Conservation (phyloP, 2,113 vertebrate genomes). For the Charina bottae region DNA sequence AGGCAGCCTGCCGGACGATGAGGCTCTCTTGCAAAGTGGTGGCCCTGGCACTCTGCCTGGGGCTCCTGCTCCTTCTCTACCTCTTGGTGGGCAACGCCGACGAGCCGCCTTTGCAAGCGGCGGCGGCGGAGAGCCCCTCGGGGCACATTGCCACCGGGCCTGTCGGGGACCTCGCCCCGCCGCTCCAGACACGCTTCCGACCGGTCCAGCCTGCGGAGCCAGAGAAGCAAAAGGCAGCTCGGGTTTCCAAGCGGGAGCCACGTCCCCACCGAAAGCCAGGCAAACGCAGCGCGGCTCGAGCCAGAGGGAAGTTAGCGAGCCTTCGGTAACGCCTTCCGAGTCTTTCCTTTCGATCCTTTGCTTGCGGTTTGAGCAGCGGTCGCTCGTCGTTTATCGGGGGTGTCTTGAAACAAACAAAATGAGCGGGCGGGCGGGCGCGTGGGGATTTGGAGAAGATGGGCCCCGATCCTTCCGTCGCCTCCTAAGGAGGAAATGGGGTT, state of each 20-base stretch:
- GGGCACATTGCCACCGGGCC: background rate
- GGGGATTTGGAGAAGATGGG: background rate
- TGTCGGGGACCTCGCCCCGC: background rate
- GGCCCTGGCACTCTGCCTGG: conserved; percentile 63
- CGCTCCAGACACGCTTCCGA: background rate
- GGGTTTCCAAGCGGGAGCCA: conserved; percentile 6
- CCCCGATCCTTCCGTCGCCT: background rate
- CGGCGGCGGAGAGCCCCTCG: background rate
- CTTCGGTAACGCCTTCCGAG: conserved; percentile 24
- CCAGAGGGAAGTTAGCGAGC: conserved; percentile 53
- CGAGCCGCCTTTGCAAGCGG: conserved; percentile 16
- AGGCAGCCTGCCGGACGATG: conserved; percentile 56
- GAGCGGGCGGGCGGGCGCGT: background rate
- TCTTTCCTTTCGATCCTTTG: too few relatives aligned
- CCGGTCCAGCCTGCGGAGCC: background rate
- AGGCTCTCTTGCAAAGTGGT: conserved; percentile 68
- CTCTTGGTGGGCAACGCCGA: conserved; percentile 53
- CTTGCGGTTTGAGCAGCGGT: background rate
- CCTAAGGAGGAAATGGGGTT: background rate
- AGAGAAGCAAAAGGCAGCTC: background rate
- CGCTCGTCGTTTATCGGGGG: background rate
- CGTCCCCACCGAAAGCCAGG: conserved; percentile 44
- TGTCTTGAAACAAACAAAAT: background rate
- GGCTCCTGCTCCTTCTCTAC: conserved; percentile 63
- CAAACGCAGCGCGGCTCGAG: conserved; percentile 22